phyloP scores from a whole-genome alignment of 2,888 invertebrate genomes.

The Cenopis cana region DNA sequence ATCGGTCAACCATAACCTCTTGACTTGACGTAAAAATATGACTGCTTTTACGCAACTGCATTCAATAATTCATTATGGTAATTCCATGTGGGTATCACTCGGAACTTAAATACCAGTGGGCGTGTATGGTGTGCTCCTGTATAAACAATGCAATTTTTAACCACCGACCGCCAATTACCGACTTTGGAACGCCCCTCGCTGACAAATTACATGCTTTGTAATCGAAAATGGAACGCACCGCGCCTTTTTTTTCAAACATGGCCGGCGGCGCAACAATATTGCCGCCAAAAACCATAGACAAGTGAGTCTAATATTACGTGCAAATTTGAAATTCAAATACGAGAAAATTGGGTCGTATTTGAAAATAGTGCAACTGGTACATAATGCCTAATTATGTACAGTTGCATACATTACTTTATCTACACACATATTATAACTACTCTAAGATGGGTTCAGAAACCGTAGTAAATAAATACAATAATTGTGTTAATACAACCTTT shows the following conservation, averaged over 20 bases:
- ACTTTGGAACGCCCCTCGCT: slow-evolving; percentile 70
- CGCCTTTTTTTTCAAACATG: slow-evolving; percentile 56
- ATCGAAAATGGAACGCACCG: slow-evolving; percentile 49
- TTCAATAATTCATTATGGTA: slow-evolving; percentile 43
- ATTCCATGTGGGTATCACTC: slow-evolving; percentile 43
- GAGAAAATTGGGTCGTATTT: background rate
- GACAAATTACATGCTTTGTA: slow-evolving; percentile 69
- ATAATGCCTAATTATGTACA: too few relatives aligned
- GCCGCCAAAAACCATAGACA: slow-evolving; percentile 26
- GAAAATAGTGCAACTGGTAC: background rate
- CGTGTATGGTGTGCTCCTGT: slow-evolving; percentile 48
- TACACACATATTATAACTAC: too few relatives aligned
- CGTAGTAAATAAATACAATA: too few relatives aligned
- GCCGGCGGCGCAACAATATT: slow-evolving; percentile 20
- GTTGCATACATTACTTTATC: too few relatives aligned
- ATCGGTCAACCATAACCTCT: slow-evolving; percentile 9
- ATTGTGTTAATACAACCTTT: too few relatives aligned
- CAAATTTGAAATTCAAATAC: background rate
- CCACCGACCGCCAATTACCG: slow-evolving; percentile 73
- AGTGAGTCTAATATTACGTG: background rate
- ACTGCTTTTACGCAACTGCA: slow-evolving; percentile 37
- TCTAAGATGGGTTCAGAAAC: too few relatives aligned
- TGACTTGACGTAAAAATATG: slow-evolving; percentile 37
- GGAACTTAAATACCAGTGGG: slow-evolving; percentile 49
- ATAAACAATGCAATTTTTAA: slow-evolving; percentile 64